These are phyloP conservation scores for Opisthograptis luteolata DNA, from an alignment of 2,888 invertebrate genomes.

Conservation along the genomic window DNA sequence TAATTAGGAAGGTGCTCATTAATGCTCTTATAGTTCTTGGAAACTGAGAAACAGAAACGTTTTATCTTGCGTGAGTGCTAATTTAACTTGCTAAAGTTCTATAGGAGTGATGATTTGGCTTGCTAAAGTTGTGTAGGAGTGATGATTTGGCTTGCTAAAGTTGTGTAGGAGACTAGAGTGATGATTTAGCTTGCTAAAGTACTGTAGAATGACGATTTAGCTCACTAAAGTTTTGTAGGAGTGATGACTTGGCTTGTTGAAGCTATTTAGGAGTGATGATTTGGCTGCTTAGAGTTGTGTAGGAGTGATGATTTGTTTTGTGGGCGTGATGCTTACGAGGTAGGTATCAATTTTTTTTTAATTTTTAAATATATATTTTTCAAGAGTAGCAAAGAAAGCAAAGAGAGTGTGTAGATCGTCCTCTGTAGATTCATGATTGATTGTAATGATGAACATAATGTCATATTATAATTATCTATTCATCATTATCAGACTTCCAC, in stretches of 20 bases:
- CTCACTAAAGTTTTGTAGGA: not conserved
- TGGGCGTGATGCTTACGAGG: no score
- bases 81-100: not conserved
- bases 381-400: no score
- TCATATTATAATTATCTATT: no score
- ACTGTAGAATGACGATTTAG: not conserved
- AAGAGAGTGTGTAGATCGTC: no score
- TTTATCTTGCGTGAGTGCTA: not conserved
- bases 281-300: not conserved
- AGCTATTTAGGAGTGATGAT: no score
- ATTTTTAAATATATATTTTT: no score
- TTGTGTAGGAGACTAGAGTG: no score
- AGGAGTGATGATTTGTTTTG: not conserved
- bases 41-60: not conserved
- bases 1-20: slow-evolving; percentile 4
- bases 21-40: not conserved
- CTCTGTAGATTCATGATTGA: no score
- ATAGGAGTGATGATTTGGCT: not conserved
- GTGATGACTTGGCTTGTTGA: not conserved
- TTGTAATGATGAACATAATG: no score
- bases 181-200: no score
- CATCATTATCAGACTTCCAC: no score
- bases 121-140: not conserved
- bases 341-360: no score
- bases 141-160: not conserved